Evolutionary conservation across 2,797 vertebrate species (phyloP), one percentile per base, ranked within the genome.

Genomic region (Parauchenoglanis ngamensis): DNA sequence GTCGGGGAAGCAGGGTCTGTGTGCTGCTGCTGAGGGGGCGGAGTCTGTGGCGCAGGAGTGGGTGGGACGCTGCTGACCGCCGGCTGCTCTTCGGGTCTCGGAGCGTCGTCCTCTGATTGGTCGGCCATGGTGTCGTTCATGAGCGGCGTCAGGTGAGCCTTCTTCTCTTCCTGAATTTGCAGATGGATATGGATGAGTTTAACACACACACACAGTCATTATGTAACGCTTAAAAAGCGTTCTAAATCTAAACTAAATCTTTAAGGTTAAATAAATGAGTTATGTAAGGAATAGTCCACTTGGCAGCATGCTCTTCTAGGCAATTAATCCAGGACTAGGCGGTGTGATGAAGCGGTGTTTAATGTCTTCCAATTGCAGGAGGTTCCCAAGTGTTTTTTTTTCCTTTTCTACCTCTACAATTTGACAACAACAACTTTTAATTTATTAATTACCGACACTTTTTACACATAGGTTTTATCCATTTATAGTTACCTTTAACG

Each of bases 1-100:
- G 93, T 96, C 1, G 96, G 96, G 1, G 96, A 96, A 85, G 96
- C 95, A 0, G 96, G 96, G 89, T 95, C 95, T 11, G 95, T 96
- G 91, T 96, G 94, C 87, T 95, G 95, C 70, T 95, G 95, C 63
- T 94, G 93, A 13, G 93, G 93, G 8, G 93, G 93, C 4, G 94
- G 94, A 78, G 89, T 87, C 81, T 82, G 88, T 63, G 90, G 87
- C 25, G 89, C 86, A n/a, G 88, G 86, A 35, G 82, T 90, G 84
- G 90, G 91, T 88, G 1, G 94, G 92, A 90, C 87, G 15, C 78
- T 87, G 61, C 94, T 93, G 40, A 90, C 89, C 1, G 93, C 89
- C 0, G 94, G 92, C 65, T 85, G 86, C 83, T 95, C 94, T 82
- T 95, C 95, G 89, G 95, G 94, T 85, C 95, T 96, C 67, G 93